phyloP scores from a whole-genome alignment of 2,888 invertebrate species.

The Cactoblastis cactorum region DNA sequence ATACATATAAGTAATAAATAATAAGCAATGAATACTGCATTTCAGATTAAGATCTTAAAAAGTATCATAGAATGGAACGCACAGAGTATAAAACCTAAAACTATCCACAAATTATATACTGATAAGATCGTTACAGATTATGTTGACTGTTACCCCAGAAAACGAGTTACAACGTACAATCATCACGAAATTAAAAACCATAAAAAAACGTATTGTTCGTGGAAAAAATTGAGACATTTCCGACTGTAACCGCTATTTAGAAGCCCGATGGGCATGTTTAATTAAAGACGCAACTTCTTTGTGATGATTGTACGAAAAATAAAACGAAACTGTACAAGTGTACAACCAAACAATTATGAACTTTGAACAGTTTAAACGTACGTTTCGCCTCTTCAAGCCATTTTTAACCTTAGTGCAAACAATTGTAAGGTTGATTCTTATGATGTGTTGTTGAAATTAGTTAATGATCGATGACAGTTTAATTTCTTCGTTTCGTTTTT shows the following conservation, averaged over 20 bases:
- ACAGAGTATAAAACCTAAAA: neutral
- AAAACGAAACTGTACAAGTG: slow-evolving; percentile 1
- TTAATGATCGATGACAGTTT: slow-evolving; percentile 8
- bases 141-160: slow-evolving; percentile 6
- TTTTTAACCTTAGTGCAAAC: neutral
- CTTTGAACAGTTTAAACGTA: neutral
- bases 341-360: slow-evolving; percentile 4
- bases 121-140: neutral
- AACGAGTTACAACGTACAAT: slow-evolving; percentile 10
- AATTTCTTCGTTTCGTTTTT: neutral
- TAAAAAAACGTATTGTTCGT: slow-evolving; percentile 24
- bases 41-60: neutral
- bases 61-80: neutral
- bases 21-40: too few species aligned
- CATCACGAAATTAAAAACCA: slow-evolving; percentile 11
- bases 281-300: slow-evolving; percentile 14
- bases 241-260: slow-evolving; percentile 27
- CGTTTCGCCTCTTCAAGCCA: neutral
- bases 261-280: slow-evolving; percentile 4
- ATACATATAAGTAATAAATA: too few species aligned
- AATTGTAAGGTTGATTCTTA: neutral
- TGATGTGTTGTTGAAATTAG: neutral
- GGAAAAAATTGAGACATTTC: slow-evolving; percentile 34
- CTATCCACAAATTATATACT: neutral
- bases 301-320: slow-evolving; percentile 12